Evolutionary conservation across 2,888 invertebrate genomes (phyloP).

Genomic region (Drosophila basisetae): DNA sequence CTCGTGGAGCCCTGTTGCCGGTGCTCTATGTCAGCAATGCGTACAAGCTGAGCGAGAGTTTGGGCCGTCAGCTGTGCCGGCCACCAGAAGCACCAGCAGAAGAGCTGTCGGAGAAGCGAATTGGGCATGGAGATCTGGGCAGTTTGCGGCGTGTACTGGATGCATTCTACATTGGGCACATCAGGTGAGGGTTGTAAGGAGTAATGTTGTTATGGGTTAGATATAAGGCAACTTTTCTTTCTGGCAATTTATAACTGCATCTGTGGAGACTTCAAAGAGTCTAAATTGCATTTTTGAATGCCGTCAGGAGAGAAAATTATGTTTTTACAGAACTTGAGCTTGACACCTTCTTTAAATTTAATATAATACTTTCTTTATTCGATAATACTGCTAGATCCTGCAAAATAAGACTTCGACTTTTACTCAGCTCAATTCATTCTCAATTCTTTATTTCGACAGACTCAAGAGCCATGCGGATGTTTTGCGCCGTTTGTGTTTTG

Average conservation of each 20-base stretch:
- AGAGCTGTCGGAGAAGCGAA: not conserved
- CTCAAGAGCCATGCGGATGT: slow-evolving; percentile 86
- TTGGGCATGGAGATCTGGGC: slow-evolving; percentile 65
- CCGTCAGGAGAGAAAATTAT: too few relatives aligned
- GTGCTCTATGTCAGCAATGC: slow-evolving; percentile 89
- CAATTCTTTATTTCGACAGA: slow-evolving; percentile 51
- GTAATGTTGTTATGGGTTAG: not conserved
- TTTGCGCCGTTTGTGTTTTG: slow-evolving; percentile 86
- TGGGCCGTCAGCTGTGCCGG: slow-evolving; percentile 76
- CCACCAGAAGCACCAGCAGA: slow-evolving; percentile 16
- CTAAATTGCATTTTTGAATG: too few relatives aligned
- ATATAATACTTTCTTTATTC: too few relatives aligned
- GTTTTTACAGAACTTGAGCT: too few relatives aligned
- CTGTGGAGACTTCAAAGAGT: not conserved
- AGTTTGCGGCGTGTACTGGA: slow-evolving; percentile 86
- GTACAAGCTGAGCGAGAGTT: slow-evolving; percentile 86
- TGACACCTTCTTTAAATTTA: too few relatives aligned
- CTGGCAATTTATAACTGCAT: not conserved
- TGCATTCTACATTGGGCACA: slow-evolving; percentile 87
- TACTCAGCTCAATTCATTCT: not conserved
- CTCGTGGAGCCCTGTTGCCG: slow-evolving; percentile 85
- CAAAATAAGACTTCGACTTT: too few relatives aligned
- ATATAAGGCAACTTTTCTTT: not conserved
- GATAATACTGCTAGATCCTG: too few relatives aligned
- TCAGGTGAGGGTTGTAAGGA: slow-evolving; percentile 71